Percentiles rank a stretch among this genome's conserved stretches.
phyloP scores from a whole-genome alignment of 2,888 invertebrate species.

The Quadroppia sp. region DNA sequence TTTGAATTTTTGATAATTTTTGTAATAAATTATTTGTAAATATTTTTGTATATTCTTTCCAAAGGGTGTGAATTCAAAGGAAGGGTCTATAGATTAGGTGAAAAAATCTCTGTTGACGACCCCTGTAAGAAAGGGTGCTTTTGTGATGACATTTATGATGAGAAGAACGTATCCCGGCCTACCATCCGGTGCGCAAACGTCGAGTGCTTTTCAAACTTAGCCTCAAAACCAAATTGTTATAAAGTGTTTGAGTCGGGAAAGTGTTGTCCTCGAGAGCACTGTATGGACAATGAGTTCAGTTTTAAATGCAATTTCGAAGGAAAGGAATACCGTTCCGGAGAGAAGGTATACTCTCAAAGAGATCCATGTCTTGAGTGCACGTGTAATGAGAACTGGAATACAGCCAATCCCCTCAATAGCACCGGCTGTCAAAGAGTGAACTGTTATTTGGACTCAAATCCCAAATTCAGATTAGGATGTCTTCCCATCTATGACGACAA shows the following conservation, averaged over 20 bases:
- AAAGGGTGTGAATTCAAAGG: conserved; percentile 19
- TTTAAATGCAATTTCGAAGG: neutral
- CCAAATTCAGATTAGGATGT: conserved; percentile 38
- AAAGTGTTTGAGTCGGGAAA: neutral
- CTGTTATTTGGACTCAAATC: conserved; percentile 35
- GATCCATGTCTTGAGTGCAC: conserved; percentile 45
- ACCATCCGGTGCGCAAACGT: conserved; percentile 7
- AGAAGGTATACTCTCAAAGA: conserved; percentile 42
- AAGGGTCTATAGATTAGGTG: neutral
- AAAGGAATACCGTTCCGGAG: conserved; percentile 37
- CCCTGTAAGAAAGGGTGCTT: neutral
- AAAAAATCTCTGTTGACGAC: neutral
- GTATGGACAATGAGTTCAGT: neutral
- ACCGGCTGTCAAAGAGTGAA: conserved; percentile 43
- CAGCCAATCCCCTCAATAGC: conserved; percentile 14
- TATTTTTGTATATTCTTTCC: neutral
- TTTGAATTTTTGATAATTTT: neutral
- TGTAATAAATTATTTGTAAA: neutral
- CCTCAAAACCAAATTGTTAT: neutral
- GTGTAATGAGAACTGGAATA: conserved; percentile 44
- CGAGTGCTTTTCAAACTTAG: neutral
- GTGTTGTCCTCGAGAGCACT: neutral
- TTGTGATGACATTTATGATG: neutral
- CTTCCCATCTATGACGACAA: conserved; percentile 47
- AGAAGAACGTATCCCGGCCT: neutral